Evolutionary conservation across 2,113 vertebrate species (phyloP).

Genomic region (Catharus minimus): DNA sequence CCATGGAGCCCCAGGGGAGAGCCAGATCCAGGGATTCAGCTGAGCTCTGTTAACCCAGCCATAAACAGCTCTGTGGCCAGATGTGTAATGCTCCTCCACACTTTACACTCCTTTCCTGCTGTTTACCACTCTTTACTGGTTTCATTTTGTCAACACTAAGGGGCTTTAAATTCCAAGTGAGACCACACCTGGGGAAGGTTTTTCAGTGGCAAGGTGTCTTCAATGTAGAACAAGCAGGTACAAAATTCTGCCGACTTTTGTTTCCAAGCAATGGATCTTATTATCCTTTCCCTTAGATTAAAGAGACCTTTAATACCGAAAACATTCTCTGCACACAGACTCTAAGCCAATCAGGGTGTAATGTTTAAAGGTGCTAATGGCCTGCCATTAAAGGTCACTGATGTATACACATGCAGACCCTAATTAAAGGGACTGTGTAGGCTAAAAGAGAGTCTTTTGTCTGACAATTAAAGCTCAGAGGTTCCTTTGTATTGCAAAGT

Average conservation of each 20-base stretch:
- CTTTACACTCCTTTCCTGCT: not conserved
- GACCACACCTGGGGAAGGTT: not conserved
- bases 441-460: conserved; percentile 51
- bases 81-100: not conserved
- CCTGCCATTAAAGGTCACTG: conserved; percentile 58
- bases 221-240: not conserved
- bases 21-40: not conserved
- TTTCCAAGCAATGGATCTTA: conserved; percentile 18
- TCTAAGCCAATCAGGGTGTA: conserved; percentile 21
- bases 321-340: not conserved
- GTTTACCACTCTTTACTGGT: not conserved
- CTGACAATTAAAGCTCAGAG: conserved; percentile 48
- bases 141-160: conserved; percentile 2
- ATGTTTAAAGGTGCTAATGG: conserved; percentile 57
- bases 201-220: not conserved
- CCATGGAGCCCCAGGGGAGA: not conserved
- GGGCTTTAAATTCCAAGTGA: not conserved
- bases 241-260: not conserved
- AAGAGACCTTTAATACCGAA: conserved; percentile 32
- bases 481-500: conserved; percentile 61
- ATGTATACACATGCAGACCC: conserved; percentile 40
- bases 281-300: conserved; percentile 42
- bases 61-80: not conserved
- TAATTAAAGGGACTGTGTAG: conserved; percentile 39
- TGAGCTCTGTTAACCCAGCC: not conserved